Evolutionary conservation across 2,113 vertebrate genomes (phyloP).

Genomic region (Sturnira hondurensis): DNA sequence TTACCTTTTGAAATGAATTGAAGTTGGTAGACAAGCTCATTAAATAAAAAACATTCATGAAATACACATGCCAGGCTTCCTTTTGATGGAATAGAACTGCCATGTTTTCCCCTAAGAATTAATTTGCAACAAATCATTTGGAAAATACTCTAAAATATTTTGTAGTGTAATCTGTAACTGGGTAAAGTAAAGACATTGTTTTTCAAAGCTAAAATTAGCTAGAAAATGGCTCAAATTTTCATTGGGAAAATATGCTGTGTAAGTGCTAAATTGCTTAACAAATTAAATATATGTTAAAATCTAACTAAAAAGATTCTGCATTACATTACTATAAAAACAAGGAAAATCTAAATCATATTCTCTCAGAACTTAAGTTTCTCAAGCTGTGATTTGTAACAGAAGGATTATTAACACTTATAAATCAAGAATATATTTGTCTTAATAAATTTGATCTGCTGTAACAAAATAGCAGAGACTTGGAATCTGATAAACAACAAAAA

Average conservation of each 20-base stretch:
- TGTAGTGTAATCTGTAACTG: neutral
- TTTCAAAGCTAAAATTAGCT: neutral
- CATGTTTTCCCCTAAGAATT: neutral
- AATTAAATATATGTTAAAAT: neutral
- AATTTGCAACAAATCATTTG: slow-evolving; percentile 9
- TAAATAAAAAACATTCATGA: neutral
- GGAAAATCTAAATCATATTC: neutral
- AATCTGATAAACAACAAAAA: neutral
- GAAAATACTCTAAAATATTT: slow-evolving; percentile 40
- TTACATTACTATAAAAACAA: neutral
- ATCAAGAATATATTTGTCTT: neutral
- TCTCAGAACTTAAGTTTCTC: neutral
- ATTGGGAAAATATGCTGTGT: neutral
- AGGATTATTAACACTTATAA: neutral
- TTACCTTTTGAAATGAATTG: neutral
- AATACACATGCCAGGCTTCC: neutral
- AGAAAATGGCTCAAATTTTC: slow-evolving; percentile 7
- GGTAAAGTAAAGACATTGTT: neutral
- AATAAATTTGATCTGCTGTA: neutral
- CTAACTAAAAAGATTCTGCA: neutral
- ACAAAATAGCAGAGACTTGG: neutral
- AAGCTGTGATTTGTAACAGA: neutral
- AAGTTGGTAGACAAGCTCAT: neutral
- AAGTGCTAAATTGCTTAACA: slow-evolving; percentile 17
- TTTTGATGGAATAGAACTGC: neutral